phyloP scores from a whole-genome alignment of 2,113 vertebrate species.

The human (Homo sapiens) region DNA sequence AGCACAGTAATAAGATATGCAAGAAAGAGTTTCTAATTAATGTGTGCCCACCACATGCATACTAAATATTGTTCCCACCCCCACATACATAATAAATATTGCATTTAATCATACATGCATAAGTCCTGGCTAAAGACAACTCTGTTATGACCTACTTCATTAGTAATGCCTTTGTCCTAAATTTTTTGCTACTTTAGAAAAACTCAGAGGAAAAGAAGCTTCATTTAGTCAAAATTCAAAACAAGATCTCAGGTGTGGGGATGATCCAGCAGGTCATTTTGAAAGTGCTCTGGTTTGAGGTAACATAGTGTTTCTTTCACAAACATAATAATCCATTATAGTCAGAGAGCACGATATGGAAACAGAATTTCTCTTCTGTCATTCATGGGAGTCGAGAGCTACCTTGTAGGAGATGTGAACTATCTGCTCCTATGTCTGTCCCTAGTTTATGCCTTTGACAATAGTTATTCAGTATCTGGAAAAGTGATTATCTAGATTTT shows the following conservation, averaged over 20 bases:
- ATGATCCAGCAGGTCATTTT: not conserved
- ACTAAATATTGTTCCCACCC: not conserved
- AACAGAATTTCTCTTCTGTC: not conserved
- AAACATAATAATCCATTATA: not conserved
- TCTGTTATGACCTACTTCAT: not conserved
- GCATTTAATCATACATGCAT: not conserved
- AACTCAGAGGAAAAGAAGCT: not conserved
- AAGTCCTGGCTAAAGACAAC: not conserved
- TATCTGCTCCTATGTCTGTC: not conserved
- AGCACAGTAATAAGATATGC: not conserved
- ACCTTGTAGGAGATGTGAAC: not conserved
- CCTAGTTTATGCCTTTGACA: not conserved
- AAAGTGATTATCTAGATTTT: not conserved
- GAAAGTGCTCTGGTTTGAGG: not conserved
- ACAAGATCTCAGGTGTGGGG: not conserved
- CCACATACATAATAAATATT: not conserved
- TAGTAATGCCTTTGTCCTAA: not conserved
- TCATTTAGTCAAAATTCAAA: not conserved
- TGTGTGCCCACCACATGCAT: not conserved
- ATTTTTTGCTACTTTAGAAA: not conserved
- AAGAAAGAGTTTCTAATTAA: constrained; percentile 52
- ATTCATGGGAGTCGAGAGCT: not conserved
- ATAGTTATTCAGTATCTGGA: not conserved
- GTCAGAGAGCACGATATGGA: not conserved
- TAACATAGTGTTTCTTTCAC: not conserved